phyloP scores from a whole-genome alignment of 30 jellyfish, hydroid and myxozoan species.

The Pseudorhiza aurosa region DNA sequence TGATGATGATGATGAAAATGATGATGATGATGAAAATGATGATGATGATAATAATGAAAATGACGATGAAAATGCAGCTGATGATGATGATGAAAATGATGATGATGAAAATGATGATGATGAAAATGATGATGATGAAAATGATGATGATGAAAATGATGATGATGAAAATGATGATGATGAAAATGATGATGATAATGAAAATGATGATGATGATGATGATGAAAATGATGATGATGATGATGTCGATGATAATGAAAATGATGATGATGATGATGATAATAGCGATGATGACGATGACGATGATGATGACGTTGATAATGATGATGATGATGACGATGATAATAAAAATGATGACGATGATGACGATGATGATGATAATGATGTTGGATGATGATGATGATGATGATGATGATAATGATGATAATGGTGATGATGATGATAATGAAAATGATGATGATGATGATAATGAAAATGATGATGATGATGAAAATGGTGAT shows the following conservation, averaged over 20 bases:
- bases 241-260: not conserved
- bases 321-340: not conserved
- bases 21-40: slow-evolving; percentile 8
- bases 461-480: not conserved
- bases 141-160: not conserved
- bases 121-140: not conserved
- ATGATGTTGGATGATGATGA: not conserved
- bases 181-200: not conserved
- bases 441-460: not conserved
- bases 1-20: slow-evolving; percentile 6
- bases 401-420: not conserved
- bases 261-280: slow-evolving; percentile 7
- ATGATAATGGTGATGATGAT: not conserved
- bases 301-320: not conserved
- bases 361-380: not conserved
- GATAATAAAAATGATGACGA: not conserved
- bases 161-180: not conserved
- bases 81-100: not conserved
- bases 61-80: too few relatives aligned
- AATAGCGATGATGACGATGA: not conserved
- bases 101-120: slow-evolving; percentile 3
- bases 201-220: not conserved
- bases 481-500: not conserved
- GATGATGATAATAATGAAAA: slow-evolving; percentile 1
- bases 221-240: not conserved